Percentiles rank a stretch among this genome's conserved stretches.
Evolutionary conservation across 2,888 invertebrate genomes (phyloP).

Genomic region (Drosophila peninsularis): DNA sequence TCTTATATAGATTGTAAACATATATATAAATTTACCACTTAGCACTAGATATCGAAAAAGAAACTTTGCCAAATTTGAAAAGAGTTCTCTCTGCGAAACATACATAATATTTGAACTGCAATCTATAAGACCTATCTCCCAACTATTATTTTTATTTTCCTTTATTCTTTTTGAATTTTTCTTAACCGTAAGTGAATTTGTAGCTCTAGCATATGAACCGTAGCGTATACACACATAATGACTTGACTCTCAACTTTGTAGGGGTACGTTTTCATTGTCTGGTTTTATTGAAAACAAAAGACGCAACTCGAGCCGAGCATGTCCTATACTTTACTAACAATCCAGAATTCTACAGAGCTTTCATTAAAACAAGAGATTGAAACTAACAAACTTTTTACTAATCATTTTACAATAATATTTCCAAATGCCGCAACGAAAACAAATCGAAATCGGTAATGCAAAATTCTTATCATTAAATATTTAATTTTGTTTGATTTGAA

Average conservation of each 20-base stretch:
- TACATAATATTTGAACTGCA: conserved; percentile 38
- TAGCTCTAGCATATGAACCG: conserved; percentile 35
- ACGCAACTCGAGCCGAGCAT: conserved; percentile 83
- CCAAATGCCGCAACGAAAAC: conserved; percentile 46
- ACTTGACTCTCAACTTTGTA: conserved; percentile 34
- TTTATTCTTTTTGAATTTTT: conserved; percentile 19
- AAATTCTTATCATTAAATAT: conserved; percentile 42
- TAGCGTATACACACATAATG: conserved; percentile 21
- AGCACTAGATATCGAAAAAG: conserved; percentile 11
- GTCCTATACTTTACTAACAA: conserved; percentile 58
- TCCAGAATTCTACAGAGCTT: conserved; percentile 9
- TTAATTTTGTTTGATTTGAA: conserved; percentile 27
- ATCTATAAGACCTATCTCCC: conserved; percentile 32
- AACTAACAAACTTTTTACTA: conserved; percentile 46
- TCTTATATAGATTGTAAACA: conserved; percentile 34
- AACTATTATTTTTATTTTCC: conserved; percentile 26
- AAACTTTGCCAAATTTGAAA: conserved; percentile 67
- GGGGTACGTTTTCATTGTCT: conserved; percentile 79
- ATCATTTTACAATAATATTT: conserved; percentile 59
- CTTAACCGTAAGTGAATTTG: conserved; percentile 38
- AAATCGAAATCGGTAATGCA: conserved; percentile 67
- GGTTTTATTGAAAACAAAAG: conserved; percentile 84
- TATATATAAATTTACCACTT: conserved; percentile 24
- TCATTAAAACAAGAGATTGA: conserved; percentile 14
- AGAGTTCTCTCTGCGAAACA: conserved; percentile 65